Evolutionary conservation across 2,888 invertebrate genomes (phyloP), one percentile per base, ranked within the genome.

Genomic region (Cenopis cana): DNA sequence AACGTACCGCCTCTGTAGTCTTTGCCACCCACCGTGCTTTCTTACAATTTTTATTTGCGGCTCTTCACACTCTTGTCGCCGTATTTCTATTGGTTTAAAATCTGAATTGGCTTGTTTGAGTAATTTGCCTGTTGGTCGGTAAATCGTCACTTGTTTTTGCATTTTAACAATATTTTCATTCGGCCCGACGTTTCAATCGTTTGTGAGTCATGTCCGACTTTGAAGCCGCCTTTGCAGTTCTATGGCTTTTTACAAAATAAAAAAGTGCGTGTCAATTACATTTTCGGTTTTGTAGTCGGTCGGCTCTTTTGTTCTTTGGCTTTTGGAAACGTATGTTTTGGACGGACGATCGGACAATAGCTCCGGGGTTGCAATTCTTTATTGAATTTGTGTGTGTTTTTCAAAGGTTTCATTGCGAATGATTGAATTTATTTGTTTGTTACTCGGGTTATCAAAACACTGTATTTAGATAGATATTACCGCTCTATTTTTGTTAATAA

Each of bases 181-280:
- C 38, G 52, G 80, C 80, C 78, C 78, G 80, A 77, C 79, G 77
- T 81, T 86, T 87, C 81, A 87, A 84, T 86, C 85, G 86, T 86
- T 81, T 86, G 86, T 90, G 91, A 91, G 82, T 91, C 91, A 90
- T 81, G 78, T 76, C 80, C 79, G 72, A 85, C 89, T 88, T 89
- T 89, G 88, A 87, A 80, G 82, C 81, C 73, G 79, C 83, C 82
- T 81, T 81, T 82, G 82, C 79, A 78, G 80, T 85, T 85, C 79
- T 82, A 83, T 79, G 81, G 82, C 74, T 84, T 81, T 81, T 85
- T 82, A 65, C 72, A 76, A 74, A 75, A 74, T 33, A 73, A 76
- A 77, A 72, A 65, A 49, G 33, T 33, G 76, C 77, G 82, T 79
- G 84, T 88, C 88, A 86, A 86, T 88, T 87, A 83, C 85, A 86